Conservation (phyloP, 2,888 invertebrate genomes). For the Omphaloscelis lunosa region DNA sequence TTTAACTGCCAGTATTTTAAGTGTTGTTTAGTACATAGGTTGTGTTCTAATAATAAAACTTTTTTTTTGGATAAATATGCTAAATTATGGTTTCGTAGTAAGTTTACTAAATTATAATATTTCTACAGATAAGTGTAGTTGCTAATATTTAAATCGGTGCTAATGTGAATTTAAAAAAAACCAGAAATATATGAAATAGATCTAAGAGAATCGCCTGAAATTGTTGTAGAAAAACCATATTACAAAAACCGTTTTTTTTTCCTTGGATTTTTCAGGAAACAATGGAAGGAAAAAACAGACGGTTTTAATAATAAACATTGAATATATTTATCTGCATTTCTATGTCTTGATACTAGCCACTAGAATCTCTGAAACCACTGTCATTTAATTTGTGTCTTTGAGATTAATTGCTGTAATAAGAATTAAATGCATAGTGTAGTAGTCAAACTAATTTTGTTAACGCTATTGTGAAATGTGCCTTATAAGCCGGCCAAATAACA, state of each 20-base stretch:
- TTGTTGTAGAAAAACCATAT: not conserved
- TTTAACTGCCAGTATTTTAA: slow-evolving; percentile 84
- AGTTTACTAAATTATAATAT: slow-evolving; percentile 41
- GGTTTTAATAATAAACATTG: not conserved
- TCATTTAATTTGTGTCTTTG: slow-evolving; percentile 58
- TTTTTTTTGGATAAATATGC: slow-evolving; percentile 45
- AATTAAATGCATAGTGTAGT: slow-evolving; percentile 33
- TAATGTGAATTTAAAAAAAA: slow-evolving; percentile 60
- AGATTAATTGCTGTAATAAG: slow-evolving; percentile 50
- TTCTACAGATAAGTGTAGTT: slow-evolving; percentile 42
- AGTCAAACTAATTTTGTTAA: slow-evolving; percentile 49
- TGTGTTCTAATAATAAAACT: slow-evolving; percentile 74
- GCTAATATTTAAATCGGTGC: slow-evolving; percentile 69
- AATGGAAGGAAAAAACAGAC: slow-evolving; percentile 9
- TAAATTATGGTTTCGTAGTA: slow-evolving; percentile 37
- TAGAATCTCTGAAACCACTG: slow-evolving; percentile 63
- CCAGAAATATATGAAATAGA: slow-evolving; percentile 49
- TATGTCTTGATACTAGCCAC: slow-evolving; percentile 25
- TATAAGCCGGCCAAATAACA: slow-evolving; percentile 71
- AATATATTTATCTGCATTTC: slow-evolving; percentile 21
- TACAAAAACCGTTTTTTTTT: not conserved
- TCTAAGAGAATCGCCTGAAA: slow-evolving; percentile 22
- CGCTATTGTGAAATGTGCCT: slow-evolving; percentile 73
- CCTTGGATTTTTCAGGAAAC: not conserved
- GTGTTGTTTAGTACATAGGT: slow-evolving; percentile 83